Evolutionary conservation across 2,888 invertebrate genomes (phyloP).

Genomic region (Molorchus minor): DNA sequence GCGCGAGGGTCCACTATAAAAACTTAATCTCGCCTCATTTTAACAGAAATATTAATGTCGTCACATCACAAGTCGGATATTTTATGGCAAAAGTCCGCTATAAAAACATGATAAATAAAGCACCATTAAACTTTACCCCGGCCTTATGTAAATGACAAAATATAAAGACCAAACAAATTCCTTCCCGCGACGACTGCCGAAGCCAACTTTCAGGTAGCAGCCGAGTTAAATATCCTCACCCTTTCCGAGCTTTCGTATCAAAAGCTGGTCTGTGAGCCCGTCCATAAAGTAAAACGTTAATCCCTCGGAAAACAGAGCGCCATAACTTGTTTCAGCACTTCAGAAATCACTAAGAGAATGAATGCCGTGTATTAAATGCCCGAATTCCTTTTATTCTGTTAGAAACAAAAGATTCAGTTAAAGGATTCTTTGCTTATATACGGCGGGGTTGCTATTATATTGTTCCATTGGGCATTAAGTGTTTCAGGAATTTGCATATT

Average conservation of each 20-base stretch:
- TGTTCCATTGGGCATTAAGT: constrained; percentile 15
- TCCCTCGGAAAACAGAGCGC: constrained; percentile 50
- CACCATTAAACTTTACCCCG: constrained; percentile 23
- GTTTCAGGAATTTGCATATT: constrained; percentile 7
- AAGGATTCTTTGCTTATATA: constrained; percentile 5
- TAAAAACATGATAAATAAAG: constrained; percentile 27
- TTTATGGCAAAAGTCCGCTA: constrained; percentile 15
- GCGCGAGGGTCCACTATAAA: constrained; percentile 11
- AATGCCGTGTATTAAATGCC: constrained; percentile 31
- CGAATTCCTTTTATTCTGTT: constrained; percentile 36
- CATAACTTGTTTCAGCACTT: constrained; percentile 47
- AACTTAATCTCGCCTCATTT: constrained; percentile 18
- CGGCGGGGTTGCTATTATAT: constrained; percentile 18
- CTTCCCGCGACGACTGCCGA: constrained; percentile 14
- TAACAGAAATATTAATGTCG: constrained; percentile 16
- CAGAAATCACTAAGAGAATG: constrained; percentile 38
- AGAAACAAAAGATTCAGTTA: constrained; percentile 39
- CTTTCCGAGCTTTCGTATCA: constrained; percentile 35
- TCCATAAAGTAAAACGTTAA: constrained; percentile 53
- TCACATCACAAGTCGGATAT: constrained; percentile 17
- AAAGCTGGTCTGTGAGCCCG: constrained; percentile 45
- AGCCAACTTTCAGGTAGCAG: constrained; percentile 35
- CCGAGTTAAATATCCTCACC: constrained; percentile 41
- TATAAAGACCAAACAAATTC: constrained; percentile 25
- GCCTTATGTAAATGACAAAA: constrained; percentile 26